Evolutionary conservation across 2,888 invertebrate species (phyloP), one percentile per base, ranked within the genome.

Genomic region (Andrena fulva): DNA sequence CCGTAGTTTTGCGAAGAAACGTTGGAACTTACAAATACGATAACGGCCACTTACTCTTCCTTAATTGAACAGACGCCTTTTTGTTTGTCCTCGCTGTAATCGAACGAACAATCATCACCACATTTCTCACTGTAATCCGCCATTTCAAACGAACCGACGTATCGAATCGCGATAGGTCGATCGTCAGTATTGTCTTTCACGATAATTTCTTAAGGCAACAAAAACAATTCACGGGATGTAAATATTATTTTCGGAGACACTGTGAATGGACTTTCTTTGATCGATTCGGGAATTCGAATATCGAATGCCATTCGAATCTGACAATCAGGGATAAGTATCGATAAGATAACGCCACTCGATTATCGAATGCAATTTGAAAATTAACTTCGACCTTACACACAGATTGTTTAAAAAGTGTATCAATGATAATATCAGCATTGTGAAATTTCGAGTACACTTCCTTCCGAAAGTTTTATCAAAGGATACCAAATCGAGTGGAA

Each of bases 21-120:
- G 24, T n/a, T 1, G 24, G n/a, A 8, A 52, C 8, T 16, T 7
- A 7, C 7, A 12, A 12, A 27, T 50, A 20, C 7, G n/a, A 24
- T 56, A 35, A 42, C n/a, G 0, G 33, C 12, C 50, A 91, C 94
- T 92, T 93, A 95, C 95, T 95, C 94, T 48, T 94, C 88, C 91
- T 95, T 95, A 52, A 95, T 94, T 84, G 92, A 90, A 83, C 95
- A 95, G 62, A 95, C 91, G 74, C 95, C 95, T 68, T 89, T 91
- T 20, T 88, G 87, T 78, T 90, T 92, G 79, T 92, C 92, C 50
- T 92, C 91, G 62, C 35, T 82, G 31, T 94, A 80, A 82, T 91
- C 89, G 56, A 87, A 84, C 1, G 88, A 86, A 85, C 85, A 90
- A 29, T 88, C 86, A 4, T 85, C 86, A 6, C 42, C 85, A 80